Evolutionary conservation across 2,797 vertebrate species (phyloP).

Genomic region (Eupleurogrammus muticus): DNA sequence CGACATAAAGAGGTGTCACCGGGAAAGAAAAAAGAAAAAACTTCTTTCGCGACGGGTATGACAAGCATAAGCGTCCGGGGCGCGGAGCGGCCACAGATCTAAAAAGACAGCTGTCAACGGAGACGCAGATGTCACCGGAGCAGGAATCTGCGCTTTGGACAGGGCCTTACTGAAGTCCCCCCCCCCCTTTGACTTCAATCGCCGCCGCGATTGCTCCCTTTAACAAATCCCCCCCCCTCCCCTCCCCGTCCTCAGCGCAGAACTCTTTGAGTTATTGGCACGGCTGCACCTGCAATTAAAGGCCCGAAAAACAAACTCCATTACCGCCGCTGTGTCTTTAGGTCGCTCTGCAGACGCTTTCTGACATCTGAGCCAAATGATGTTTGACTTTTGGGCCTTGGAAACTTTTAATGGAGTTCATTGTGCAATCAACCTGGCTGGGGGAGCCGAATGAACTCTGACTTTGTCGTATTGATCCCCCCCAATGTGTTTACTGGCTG

Average conservation of each 20-base stretch:
- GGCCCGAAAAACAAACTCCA: constrained; percentile 69
- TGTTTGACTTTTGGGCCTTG: constrained; percentile 80
- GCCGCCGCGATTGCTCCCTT: constrained; percentile 47
- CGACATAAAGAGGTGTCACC: constrained; percentile 44
- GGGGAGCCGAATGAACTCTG: constrained; percentile 79
- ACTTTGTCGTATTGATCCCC: constrained; percentile 80
- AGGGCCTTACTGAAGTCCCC: constrained; percentile 47
- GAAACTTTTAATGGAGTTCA: constrained; percentile 80
- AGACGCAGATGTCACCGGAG: constrained; percentile 35
- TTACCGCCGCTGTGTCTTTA: constrained; percentile 54
- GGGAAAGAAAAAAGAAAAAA: constrained; percentile 38
- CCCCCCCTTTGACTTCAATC: constrained; percentile 59
- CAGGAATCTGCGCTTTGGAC: constrained; percentile 32
- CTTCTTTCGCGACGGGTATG: constrained; percentile 24
- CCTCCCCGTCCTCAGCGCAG: not conserved
- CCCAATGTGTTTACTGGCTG: constrained; percentile 69
- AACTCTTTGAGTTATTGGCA: constrained; percentile 57
- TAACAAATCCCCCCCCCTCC: constrained; percentile 40
- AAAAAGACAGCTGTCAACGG: constrained; percentile 60
- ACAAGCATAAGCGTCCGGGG: constrained; percentile 24
- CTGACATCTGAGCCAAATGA: constrained; percentile 75
- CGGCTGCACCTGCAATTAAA: constrained; percentile 74
- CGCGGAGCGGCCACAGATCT: constrained; percentile 34
- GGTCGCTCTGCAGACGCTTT: constrained; percentile 51
- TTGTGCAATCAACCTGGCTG: constrained; percentile 78